Evolutionary conservation across 2,888 invertebrate species (phyloP).

Genomic region (Suillia variegata): DNA sequence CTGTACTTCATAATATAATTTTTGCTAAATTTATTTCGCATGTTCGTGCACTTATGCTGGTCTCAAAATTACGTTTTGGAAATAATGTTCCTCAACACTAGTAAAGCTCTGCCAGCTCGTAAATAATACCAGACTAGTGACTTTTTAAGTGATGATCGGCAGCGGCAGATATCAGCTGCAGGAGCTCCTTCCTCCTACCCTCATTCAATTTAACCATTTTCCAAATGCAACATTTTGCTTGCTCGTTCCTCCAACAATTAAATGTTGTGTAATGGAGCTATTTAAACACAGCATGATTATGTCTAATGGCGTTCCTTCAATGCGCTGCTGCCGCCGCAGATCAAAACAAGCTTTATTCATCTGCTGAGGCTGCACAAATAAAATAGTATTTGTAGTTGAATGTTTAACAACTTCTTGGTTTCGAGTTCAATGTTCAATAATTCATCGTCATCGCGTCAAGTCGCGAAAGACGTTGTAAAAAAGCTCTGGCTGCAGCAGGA

Average conservation of each 20-base stretch:
- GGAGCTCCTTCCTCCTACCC: too few relatives aligned
- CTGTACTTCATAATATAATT: too few relatives aligned
- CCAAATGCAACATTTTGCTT: neutral
- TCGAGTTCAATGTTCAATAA: conserved; percentile 11
- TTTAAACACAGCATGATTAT: conserved; percentile 33
- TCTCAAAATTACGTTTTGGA: neutral
- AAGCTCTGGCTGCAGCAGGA: too few relatives aligned
- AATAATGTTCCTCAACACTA: conserved; percentile 5
- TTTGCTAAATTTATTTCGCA: conserved; percentile 7
- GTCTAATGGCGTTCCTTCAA: conserved; percentile 4
- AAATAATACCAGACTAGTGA: conserved; percentile 13
- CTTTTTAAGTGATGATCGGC: neutral
- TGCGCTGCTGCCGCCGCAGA: neutral
- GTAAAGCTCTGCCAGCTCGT: conserved; percentile 7
- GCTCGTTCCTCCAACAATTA: conserved; percentile 4
- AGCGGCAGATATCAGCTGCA: neutral
- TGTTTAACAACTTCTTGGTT: conserved; percentile 11
- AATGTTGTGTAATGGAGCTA: conserved; percentile 34
- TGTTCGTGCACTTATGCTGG: neutral
- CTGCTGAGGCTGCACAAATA: too few relatives aligned
- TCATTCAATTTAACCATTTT: too few relatives aligned
- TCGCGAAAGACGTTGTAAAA: too few relatives aligned
- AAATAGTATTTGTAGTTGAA: conserved; percentile 6
- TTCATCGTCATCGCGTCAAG: conserved; percentile 7
- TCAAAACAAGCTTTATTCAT: too few relatives aligned